Base-by-base conservation (phyloP, 37 sponge, comb jelly and placozoan species). In the Tethya wilhelma region DNA sequence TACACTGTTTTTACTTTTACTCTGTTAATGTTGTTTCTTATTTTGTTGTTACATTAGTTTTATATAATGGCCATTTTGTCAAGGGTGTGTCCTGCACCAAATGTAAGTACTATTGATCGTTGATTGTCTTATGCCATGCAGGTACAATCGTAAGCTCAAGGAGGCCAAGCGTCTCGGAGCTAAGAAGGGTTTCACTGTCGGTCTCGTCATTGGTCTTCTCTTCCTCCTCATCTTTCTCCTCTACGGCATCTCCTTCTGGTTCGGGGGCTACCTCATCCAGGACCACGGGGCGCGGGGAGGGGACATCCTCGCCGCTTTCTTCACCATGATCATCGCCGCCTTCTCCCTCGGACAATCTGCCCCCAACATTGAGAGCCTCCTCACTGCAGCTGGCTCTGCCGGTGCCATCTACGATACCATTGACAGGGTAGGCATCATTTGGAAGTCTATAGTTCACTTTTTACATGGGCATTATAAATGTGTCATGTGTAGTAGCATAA, bases 341-440 rank as follows among this genome's bases (percentile, higher is more conserved):
- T 76, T 89, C 56, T 88, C 83, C 36, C 73, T 95, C 41, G 96
- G 96, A 2, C 87, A 89, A 46, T 87, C 92, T 0, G 66, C 79
- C 19, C 92, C 92, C 19, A 72, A 89, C 40, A 22, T 89, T 14
- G 75, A 95, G 65, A 77, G 67, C 12, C 70, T 91, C 33, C 59
- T 77, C 9, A 56, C 55, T 14, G 96, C 93, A 9, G 42, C 74
- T 30, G 90, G 87, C 1, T 78, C 96, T 11, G 93, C 90, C 26
- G 58, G 73, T 20, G 75, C 32, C 41, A 59, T 96, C 38, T 96
- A 62, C 66, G 75, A 89, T 1, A 86, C 79, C 45, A 96, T 96
- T 84, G 90, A 89, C 58, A 85, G 90, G 49, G 93, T 95, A 33
- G 34, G 87, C 42, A 56, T 37, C 32, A 23, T 42, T 40, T 28